These are phyloP conservation scores for Anolis sagrei DNA, from an alignment of 2,113 vertebrate genomes.

Conservation along the genomic window DNA sequence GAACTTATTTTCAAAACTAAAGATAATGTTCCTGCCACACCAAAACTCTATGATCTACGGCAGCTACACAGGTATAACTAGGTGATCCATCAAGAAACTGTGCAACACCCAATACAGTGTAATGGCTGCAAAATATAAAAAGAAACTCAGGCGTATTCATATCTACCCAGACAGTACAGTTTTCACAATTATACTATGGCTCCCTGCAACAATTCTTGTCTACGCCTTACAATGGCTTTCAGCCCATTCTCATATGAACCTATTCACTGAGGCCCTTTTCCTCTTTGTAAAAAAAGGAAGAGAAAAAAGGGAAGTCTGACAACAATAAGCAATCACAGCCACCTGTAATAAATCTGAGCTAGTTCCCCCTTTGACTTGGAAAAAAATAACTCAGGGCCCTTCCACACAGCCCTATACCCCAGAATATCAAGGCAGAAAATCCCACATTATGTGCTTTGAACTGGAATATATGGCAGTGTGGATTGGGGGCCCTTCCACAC, in stretches of 20 bases:
- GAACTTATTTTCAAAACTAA: constrained; percentile 33
- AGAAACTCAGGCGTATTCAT: not conserved
- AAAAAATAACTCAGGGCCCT: too few relatives aligned
- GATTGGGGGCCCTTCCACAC: too few relatives aligned
- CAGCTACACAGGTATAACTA: not conserved
- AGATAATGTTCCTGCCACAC: not conserved
- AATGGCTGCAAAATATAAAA: not conserved
- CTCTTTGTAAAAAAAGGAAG: not conserved
- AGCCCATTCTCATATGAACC: not conserved
- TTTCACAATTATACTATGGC: not conserved
- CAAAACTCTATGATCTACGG: constrained; percentile 6
- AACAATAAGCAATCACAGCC: not conserved
- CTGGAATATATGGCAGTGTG: too few relatives aligned
- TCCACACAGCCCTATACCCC: too few relatives aligned
- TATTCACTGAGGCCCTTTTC: not conserved
- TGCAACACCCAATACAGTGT: not conserved
- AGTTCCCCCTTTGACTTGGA: not conserved
- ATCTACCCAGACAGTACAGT: not conserved
- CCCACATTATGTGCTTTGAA: too few relatives aligned
- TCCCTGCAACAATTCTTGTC: not conserved
- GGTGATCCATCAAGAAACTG: not conserved
- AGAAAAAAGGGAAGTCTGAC: too few relatives aligned
- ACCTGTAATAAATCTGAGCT: not conserved
- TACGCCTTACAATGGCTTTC: not conserved
- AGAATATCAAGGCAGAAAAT: too few relatives aligned